Evolutionary conservation across 2,888 invertebrate genomes (phyloP).

Genomic region (Perizoma flavofasciatum): DNA sequence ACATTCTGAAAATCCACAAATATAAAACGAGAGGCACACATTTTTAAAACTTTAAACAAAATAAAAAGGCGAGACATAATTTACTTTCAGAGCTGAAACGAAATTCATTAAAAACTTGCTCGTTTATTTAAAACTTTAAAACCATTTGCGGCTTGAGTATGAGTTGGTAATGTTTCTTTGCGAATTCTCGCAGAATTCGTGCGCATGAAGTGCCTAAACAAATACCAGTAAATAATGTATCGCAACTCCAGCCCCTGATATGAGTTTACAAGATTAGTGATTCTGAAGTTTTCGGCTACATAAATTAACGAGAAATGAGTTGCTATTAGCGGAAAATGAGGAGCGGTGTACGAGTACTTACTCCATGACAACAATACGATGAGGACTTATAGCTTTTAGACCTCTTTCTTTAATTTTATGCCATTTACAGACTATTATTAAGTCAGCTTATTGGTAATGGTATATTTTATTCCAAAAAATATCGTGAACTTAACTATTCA

Average conservation of each 20-base stretch:
- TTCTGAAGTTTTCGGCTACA: conserved; percentile 29
- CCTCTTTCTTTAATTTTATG: background rate
- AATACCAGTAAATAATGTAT: conserved; percentile 34
- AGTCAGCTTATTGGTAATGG: no score
- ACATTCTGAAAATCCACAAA: no score
- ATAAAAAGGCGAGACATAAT: background rate
- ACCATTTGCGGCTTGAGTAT: conserved; percentile 22
- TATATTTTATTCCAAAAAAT: no score
- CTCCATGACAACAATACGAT: no score
- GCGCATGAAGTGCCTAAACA: conserved; percentile 27
- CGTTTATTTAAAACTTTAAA: conserved; percentile 27
- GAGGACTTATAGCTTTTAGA: background rate
- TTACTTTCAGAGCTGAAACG: background rate
- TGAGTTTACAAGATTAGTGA: conserved; percentile 30
- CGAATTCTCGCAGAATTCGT: conserved; percentile 17
- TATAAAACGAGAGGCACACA: background rate
- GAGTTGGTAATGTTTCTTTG: conserved; percentile 24
- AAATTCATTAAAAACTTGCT: conserved; percentile 22
- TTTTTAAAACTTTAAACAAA: background rate
- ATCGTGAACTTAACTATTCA: no score
- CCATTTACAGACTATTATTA: no score
- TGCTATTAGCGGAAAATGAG: background rate
- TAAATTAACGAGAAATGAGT: conserved; percentile 25
- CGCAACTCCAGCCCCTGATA: conserved; percentile 25
- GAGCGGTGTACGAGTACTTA: no score